Evolutionary conservation across 1,140 invertebrate species (phyloP).

Genomic region (Leptinotarsa undecemlineata): DNA sequence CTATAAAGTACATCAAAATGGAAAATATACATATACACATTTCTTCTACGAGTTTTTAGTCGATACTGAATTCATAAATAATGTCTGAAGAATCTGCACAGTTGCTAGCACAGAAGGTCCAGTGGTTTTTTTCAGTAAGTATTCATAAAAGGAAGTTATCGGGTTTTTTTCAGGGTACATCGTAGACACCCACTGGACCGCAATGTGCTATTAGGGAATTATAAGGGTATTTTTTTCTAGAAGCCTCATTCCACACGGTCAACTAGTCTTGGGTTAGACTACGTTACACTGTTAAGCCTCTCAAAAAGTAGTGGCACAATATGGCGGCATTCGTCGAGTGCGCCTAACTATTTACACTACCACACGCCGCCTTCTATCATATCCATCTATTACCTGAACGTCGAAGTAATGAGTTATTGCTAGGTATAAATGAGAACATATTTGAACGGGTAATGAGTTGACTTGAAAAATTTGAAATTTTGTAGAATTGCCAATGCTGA

Average conservation of each 20-base stretch:
- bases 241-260: conserved; percentile 53
- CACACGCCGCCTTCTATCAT: conserved; percentile 38
- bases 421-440: not conserved
- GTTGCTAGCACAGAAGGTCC: conserved; percentile 12
- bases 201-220: conserved; percentile 29
- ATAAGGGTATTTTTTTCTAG: conserved; percentile 43
- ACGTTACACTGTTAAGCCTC: conserved; percentile 52
- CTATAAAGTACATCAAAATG: no score
- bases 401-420: not conserved
- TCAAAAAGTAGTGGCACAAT: conserved; percentile 32
- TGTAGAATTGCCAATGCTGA: no score
- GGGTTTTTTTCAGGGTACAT: not conserved
- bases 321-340: conserved; percentile 39
- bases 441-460: no score
- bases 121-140: not conserved
- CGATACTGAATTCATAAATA: no score
- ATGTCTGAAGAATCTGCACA: no score
- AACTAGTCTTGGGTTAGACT: conserved; percentile 48
- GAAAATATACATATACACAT: no score
- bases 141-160: not conserved
- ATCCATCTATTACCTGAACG: conserved; percentile 36
- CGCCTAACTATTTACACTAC: conserved; percentile 49
- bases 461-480: no score
- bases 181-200: conserved; percentile 22
- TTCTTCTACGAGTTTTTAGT: no score